Percentiles rank a stretch among this genome's conserved stretches.
Evolutionary conservation across 1,140 invertebrate genomes (phyloP).

Genomic region (Heliconius hermathena): DNA sequence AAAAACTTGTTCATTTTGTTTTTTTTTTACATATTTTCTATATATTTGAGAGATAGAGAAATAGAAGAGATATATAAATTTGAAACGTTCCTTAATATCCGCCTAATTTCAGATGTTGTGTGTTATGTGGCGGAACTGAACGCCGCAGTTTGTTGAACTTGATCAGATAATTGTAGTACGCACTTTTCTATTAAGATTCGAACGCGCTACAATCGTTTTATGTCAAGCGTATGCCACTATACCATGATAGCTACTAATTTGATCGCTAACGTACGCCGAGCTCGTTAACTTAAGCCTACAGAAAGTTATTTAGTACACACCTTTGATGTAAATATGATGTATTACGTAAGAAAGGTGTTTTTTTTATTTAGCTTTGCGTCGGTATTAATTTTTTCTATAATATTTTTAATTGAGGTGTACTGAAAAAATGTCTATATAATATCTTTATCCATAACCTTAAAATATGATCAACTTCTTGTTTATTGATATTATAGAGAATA

Average conservation of each 20-base stretch:
- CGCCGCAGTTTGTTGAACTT: no score
- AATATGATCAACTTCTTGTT: no score
- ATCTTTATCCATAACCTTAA: no score
- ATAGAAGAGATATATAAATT: no score
- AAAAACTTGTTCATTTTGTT: neutral
- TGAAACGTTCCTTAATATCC: no score
- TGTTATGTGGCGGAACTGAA: no score
- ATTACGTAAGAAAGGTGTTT: neutral
- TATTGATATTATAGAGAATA: no score
- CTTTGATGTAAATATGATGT: slow-evolving; percentile 13
- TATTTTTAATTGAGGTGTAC: no score
- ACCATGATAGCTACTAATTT: neutral
- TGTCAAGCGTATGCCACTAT: neutral
- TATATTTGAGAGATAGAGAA: no score
- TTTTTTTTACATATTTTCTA: neutral
- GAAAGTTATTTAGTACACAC: slow-evolving; percentile 8
- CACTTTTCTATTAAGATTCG: neutral
- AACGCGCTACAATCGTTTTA: neutral
- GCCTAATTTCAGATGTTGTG: no score
- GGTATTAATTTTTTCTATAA: neutral
- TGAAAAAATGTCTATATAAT: no score
- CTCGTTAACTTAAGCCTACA: neutral
- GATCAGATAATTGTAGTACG: neutral
- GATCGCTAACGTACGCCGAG: neutral
- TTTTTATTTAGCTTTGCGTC: neutral